Conservation (phyloP, 1,140 invertebrate genomes). For the Drosophila lacteicornis region DNA sequence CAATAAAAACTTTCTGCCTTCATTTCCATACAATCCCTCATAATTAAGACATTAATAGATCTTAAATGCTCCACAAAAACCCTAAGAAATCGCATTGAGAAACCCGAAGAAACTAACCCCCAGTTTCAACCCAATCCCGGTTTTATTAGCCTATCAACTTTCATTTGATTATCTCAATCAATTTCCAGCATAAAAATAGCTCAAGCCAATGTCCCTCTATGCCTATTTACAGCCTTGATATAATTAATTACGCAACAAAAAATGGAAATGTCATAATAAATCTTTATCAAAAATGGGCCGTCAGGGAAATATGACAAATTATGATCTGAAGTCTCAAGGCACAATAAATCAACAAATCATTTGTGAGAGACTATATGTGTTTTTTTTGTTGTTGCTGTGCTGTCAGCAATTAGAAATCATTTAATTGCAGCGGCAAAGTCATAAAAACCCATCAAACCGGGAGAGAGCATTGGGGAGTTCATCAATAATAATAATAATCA, state of each 20-base stretch:
- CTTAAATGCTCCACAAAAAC: conserved; percentile 44
- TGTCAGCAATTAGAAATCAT: conserved; percentile 78
- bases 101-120: conserved; percentile 3
- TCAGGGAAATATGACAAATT: conserved; percentile 73
- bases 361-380: conserved; percentile 35
- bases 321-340: conserved; percentile 50
- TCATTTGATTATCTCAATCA: conserved; percentile 71
- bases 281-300: conserved; percentile 73
- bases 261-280: conserved; percentile 81
- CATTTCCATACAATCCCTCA: conserved; percentile 29
- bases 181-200: conserved; percentile 61
- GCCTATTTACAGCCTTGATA: conserved; percentile 27
- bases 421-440: conserved; percentile 79
- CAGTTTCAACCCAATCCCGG: conserved; percentile 14
- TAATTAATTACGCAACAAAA: conserved; percentile 63
- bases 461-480: conserved; percentile 43
- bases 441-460: conserved; percentile 67
- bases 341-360: conserved; percentile 80
- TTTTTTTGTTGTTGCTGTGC: conserved; percentile 17
- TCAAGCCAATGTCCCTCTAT: conserved; percentile 18
- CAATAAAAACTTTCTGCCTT: background rate
- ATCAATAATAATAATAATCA: conserved; percentile 71
- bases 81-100: conserved; percentile 27
- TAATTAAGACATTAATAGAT: conserved; percentile 62
- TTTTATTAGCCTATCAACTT: conserved; percentile 54